phyloP scores from a whole-genome alignment of 2,888 invertebrate species.

The Margaritifera margaritifera region DNA sequence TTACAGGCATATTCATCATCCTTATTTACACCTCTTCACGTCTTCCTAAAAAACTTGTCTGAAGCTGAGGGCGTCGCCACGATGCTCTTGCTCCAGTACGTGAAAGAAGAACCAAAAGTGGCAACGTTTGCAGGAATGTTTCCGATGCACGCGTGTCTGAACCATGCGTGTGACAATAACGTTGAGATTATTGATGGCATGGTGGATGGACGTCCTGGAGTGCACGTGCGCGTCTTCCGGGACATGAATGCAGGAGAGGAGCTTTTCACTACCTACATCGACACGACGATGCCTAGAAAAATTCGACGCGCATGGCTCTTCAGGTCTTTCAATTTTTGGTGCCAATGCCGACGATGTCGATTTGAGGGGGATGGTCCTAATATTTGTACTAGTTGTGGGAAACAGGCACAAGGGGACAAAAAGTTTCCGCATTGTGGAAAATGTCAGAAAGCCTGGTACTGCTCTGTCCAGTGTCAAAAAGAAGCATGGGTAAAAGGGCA shows the following conservation, averaged over 20 bases:
- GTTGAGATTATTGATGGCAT: constrained; percentile 61
- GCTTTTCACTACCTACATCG: constrained; percentile 62
- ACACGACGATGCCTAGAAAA: constrained; percentile 58
- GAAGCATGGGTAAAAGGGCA: constrained; percentile 61
- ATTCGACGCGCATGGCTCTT: constrained; percentile 65
- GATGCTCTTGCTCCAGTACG: constrained; percentile 41
- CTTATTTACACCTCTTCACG: constrained; percentile 49
- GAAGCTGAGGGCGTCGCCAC: constrained; percentile 39
- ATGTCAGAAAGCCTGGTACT: constrained; percentile 65
- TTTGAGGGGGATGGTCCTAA: constrained; percentile 60
- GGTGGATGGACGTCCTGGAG: constrained; percentile 48
- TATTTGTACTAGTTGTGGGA: constrained; percentile 57
- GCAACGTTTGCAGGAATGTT: constrained; percentile 63
- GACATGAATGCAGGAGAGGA: constrained; percentile 60
- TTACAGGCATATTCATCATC: constrained; percentile 59
- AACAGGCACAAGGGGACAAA: constrained; percentile 42
- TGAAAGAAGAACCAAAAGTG: constrained; percentile 44
- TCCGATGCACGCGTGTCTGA: constrained; percentile 64
- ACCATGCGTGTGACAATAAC: constrained; percentile 65
- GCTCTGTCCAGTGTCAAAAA: constrained; percentile 60
- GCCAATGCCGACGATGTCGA: constrained; percentile 58
- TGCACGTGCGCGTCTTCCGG: constrained; percentile 55
- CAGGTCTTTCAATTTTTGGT: constrained; percentile 68
- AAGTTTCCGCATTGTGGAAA: constrained; percentile 59
- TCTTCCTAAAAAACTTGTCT: constrained; percentile 45